Base-by-base conservation (phyloP, 2,113 vertebrate genomes). In the Anhinga anhinga region DNA sequence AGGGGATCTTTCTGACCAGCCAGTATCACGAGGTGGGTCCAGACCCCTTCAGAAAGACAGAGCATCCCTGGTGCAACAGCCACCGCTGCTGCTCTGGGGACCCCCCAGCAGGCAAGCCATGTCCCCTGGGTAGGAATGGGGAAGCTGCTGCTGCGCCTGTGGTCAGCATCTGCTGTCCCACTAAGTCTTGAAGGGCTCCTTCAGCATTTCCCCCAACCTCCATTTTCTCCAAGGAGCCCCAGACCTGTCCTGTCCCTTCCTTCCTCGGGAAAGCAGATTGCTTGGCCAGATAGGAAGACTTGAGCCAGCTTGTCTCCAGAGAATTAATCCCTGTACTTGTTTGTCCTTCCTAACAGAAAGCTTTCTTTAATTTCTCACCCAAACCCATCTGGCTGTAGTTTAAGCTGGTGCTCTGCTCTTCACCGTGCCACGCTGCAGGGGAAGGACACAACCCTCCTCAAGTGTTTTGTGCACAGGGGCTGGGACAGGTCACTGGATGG, bases 401-500 rank as follows among this genome's bases (percentile, higher is more conserved):
- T 17, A 27, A 79, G 61, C 21, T 2, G 2, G 23, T 45, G 38
- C 45, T 86, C 45, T 59, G 50, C 58, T 81, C 59, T 61, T 61
- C 45, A 26, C 59, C 19, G 0, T 11, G 76, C 74, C 92, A 34
- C 0, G 1, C 67, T 62, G 56, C 66, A 44, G 62, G 42, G 38
- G 40, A 17, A 40, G 58, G 67, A 32, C 53, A 15, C 69, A 36
- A 6, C 25, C 38, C 29, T 66, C 22, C 36, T 40, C 5, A 1
- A 10, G 21, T 1, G 13, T 72, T 32, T n/a, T 11, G 6, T 61
- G 63, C 0, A 0, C 59, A 40, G 40, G 32, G 74, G n/a, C 56
- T 0, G 0, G 58, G 63, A 34, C 40, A 58, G 44, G 44, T 29
- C 11, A 5, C 40, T 20, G 77, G 10, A 36, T 55, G 88, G 91